Conservation (phyloP, 2,797 vertebrate genomes). For the Gadopsis bispinosus region DNA sequence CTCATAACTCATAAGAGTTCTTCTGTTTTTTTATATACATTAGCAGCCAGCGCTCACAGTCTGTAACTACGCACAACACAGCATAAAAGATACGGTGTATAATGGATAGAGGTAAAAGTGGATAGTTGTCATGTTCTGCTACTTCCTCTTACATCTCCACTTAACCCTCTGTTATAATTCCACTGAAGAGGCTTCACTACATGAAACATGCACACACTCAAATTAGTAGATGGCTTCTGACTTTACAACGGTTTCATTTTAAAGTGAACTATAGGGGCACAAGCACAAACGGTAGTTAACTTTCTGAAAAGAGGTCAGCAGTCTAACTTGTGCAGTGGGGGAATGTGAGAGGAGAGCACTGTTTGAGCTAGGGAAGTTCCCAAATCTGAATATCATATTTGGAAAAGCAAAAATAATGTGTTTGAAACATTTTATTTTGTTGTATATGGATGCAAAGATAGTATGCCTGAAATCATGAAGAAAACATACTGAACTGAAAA, state of each 20-base stretch:
- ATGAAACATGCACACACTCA: slow-evolving; percentile 11
- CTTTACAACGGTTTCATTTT: not conserved
- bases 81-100: not conserved
- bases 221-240: not conserved
- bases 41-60: not conserved
- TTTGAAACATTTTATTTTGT: slow-evolving; percentile 9
- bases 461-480: slow-evolving; percentile 26
- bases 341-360: not conserved
- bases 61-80: not conserved
- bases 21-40: not conserved
- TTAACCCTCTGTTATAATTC: slow-evolving; percentile 6
- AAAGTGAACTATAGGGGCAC: slow-evolving; percentile 6
- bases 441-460: slow-evolving; percentile 23
- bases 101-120: not conserved
- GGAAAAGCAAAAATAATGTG: slow-evolving; percentile 16
- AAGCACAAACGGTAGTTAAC: slow-evolving; percentile 8
- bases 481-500: slow-evolving; percentile 44
- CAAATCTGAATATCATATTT: slow-evolving; percentile 18
- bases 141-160: slow-evolving; percentile 1
- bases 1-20: not conserved
- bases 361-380: not conserved
- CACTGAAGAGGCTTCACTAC: not conserved
- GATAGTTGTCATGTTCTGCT: not conserved
- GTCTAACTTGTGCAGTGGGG: not conserved
- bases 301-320: slow-evolving; percentile 43